Evolutionary conservation across 2,797 vertebrate species (phyloP).

Genomic region (Acanthiza pusilla): DNA sequence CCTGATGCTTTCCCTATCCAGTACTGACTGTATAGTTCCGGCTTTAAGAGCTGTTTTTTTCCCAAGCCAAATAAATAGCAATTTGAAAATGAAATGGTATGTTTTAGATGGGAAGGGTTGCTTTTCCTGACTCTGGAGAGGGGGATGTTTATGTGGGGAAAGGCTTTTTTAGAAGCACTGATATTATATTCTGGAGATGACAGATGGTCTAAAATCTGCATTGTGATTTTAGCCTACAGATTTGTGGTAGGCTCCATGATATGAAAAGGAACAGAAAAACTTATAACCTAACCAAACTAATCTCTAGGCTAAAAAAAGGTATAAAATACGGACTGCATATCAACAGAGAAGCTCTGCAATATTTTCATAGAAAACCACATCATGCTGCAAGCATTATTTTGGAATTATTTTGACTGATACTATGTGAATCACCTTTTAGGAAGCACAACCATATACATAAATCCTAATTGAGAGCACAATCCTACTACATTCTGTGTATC

Average conservation of each 20-base stretch:
- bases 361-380: neutral
- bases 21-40: fast-evolving
- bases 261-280: neutral
- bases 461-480: neutral
- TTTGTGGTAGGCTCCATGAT: neutral
- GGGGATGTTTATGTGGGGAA: slow-evolving; percentile 4
- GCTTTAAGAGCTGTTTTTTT: neutral
- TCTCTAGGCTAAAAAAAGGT: neutral
- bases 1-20: neutral
- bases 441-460: neutral
- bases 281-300: neutral
- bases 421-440: neutral
- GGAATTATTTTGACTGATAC: neutral
- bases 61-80: neutral
- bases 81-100: neutral
- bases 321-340: neutral
- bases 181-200: slow-evolving; percentile 21
- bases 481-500: too few species aligned
- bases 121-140: neutral
- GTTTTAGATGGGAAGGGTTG: slow-evolving; percentile 3
- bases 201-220: slow-evolving; percentile 42
- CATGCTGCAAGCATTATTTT: neutral
- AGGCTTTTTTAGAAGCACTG: slow-evolving; percentile 26
- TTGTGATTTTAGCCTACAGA: slow-evolving; percentile 15
- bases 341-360: neutral